Base-by-base conservation (phyloP, 2,797 vertebrate genomes). In the Somateria mollissima region DNA sequence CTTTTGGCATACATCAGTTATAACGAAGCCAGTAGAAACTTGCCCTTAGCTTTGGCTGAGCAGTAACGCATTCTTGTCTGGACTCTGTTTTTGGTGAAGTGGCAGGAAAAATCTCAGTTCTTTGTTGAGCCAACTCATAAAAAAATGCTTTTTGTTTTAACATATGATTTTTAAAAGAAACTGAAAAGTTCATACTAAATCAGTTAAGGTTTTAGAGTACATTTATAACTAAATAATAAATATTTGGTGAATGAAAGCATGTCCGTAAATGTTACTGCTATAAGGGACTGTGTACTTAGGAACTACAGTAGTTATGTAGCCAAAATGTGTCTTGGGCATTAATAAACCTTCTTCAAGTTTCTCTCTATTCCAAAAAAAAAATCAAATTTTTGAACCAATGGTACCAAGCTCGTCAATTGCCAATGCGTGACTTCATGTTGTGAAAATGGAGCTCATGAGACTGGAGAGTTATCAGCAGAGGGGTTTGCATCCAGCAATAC, bases 11-110 rank as follows among this genome's bases (percentile, higher is more conserved):
- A 89, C 92, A 95, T 95, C 86, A 88, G 86, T 94, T 95, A 58
- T 58, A 94, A 92, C 21, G 53, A 92, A 96, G 96, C 97, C 96
- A 96, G 96, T 92, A 96, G 92, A 96, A 97, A 93, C 95, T 94
- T 97, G 95, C 94, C 89, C 76, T 96, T 89, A 87, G 82, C 58
- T 94, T 96, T 96, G 91, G 79, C 96, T 95, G 85, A 77, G 41
- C 72, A 78, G 76, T 56, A 75, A 92, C 45, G 90, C 64, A 89
- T 89, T 92, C 92, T 96, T 97, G 96, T 96, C 95, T 97, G 97
- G 95, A 82, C 89, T 93, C 80, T 92, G 84, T 34, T 96, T 91
- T 96, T 95, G 88, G 96, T 96, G 87, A 95, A 97, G 94, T 94
- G 95, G 95, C 95, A 96, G 91, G 91, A 97, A 96, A 96, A 96